These are phyloP conservation scores for Formicarius rufipectus DNA, from an alignment of 2,113 vertebrate species.

Conservation along the genomic window DNA sequence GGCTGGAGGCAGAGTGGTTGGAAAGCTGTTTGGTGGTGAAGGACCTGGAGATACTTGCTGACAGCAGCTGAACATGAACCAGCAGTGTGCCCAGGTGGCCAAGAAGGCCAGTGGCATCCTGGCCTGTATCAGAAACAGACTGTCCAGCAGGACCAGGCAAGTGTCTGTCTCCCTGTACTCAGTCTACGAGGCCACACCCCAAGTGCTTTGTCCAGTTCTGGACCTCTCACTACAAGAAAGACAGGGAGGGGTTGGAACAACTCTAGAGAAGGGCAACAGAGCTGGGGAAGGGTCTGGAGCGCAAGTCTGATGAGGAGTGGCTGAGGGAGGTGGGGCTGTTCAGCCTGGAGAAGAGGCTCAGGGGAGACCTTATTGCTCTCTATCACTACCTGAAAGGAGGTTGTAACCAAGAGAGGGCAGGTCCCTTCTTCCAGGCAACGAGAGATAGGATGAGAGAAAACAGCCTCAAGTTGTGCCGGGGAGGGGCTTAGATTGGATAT, in stretches of 20 bases:
- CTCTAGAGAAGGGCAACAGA: neutral
- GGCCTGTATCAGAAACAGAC: neutral
- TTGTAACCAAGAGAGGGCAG: neutral
- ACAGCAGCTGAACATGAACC: neutral
- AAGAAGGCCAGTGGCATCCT: neutral
- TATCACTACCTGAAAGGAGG: neutral
- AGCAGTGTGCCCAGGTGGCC: neutral
- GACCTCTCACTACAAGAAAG: neutral
- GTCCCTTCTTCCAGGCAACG: neutral
- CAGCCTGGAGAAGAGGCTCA: neutral
- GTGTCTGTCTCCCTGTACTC: too few relatives aligned
- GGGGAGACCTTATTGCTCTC: neutral
- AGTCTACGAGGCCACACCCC: neutral
- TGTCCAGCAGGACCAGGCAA: rapidly evolving
- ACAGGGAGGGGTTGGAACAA: neutral
- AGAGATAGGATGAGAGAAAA: neutral
- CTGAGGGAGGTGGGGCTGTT: neutral
- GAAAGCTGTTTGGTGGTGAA: neutral
- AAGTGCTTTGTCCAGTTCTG: neutral
- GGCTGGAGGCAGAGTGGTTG: neutral
- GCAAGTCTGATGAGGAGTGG: neutral
- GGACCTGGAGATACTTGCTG: neutral
- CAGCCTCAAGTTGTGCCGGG: neutral
- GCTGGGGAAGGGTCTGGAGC: neutral
- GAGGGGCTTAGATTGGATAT: neutral